Evolutionary conservation across 1,140 invertebrate genomes (phyloP).

Genomic region (Cydia amplana): DNA sequence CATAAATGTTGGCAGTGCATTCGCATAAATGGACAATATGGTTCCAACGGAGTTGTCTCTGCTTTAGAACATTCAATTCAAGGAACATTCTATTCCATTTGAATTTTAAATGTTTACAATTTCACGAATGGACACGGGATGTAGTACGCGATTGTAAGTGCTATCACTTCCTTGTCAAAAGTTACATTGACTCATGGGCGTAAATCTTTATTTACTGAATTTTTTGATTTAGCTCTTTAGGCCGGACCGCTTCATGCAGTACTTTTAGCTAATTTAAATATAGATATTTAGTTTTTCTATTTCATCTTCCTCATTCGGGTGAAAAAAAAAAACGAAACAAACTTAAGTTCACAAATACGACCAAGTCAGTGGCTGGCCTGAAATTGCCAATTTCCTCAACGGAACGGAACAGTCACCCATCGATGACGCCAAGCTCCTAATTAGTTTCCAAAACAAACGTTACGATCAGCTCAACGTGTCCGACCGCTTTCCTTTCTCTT

Average conservation of each 20-base stretch:
- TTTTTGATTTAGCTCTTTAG: no score
- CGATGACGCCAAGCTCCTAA: slow-evolving; percentile 8
- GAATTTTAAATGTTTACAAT: background rate
- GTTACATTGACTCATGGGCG: no score
- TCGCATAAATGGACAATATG: slow-evolving; percentile 1
- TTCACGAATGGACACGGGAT: background rate
- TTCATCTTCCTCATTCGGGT: no score
- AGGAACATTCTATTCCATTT: background rate
- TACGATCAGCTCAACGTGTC: slow-evolving; percentile 12
- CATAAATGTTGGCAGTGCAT: background rate
- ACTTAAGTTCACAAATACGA: no score
- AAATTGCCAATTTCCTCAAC: background rate
- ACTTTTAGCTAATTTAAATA: no score
- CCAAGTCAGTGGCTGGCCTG: background rate
- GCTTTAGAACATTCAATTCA: background rate
- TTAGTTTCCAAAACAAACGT: slow-evolving; percentile 27
- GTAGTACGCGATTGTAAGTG: no score
- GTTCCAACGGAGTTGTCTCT: background rate
- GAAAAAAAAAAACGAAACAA: no score
- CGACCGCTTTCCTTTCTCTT: slow-evolving; percentile 49
- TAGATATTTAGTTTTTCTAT: no score
- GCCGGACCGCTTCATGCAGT: no score
- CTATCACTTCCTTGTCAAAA: no score
- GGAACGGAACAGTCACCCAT: background rate
- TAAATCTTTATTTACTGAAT: no score